Evolutionary conservation across 2,113 vertebrate species (phyloP).

Genomic region (Protobothrops mucrosquamatus): DNA sequence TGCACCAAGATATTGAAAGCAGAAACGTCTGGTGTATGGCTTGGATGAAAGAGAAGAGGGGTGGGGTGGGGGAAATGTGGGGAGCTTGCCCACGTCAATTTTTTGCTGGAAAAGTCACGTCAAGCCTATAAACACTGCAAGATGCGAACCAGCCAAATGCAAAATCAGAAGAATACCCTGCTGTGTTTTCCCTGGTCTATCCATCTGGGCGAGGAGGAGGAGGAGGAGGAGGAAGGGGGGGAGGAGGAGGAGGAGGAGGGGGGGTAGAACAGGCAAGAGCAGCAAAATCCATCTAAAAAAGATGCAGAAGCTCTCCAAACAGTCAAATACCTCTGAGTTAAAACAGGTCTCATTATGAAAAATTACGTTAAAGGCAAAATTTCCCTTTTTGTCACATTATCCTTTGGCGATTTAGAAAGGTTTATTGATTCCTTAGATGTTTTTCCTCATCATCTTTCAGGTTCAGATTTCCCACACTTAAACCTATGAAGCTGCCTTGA

Average conservation of each 20-base stretch:
- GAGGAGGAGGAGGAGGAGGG: neutral
- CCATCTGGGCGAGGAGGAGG: neutral
- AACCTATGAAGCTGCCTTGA: neutral
- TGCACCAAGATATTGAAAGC: conserved; percentile 56
- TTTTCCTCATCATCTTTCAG: neutral
- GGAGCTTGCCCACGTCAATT: conserved; percentile 45
- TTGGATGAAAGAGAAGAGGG: conserved; percentile 60
- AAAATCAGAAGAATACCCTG: conserved; percentile 48
- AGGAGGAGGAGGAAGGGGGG: neutral
- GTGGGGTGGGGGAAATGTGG: conserved; percentile 61
- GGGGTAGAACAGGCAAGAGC: neutral
- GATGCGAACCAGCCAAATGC: conserved; percentile 20
- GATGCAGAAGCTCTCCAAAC: neutral
- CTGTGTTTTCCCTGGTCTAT: conserved; percentile 9
- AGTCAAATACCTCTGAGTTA: neutral
- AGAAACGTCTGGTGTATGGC: conserved; percentile 59
- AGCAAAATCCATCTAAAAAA: neutral
- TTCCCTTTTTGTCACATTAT: neutral
- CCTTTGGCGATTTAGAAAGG: neutral
- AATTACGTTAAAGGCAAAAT: neutral
- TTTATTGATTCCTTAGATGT: neutral
- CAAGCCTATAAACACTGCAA: conserved; percentile 61
- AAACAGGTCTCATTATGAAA: neutral
- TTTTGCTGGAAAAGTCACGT: conserved; percentile 63
- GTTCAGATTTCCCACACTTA: too few species aligned